Percentiles rank a stretch among this genome's conserved stretches.
Conservation (phyloP, 2,888 invertebrate species). For the Phengaris arion region DNA sequence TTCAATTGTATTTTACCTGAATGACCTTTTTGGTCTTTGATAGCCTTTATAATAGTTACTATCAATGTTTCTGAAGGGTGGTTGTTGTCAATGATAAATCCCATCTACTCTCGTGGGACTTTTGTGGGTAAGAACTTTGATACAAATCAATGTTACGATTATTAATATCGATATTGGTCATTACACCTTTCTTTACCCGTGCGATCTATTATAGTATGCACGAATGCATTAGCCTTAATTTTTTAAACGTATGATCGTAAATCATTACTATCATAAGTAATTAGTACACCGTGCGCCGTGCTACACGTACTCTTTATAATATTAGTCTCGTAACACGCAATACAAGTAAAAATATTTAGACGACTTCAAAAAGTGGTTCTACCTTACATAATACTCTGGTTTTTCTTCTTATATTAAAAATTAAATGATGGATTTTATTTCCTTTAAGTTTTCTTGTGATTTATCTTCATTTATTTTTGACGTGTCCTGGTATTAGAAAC, state of each 20-base stretch:
- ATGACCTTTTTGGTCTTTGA: too few species aligned
- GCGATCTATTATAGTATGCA: background rate
- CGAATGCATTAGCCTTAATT: slow-evolving; percentile 5
- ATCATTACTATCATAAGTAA: background rate
- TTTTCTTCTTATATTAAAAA: background rate
- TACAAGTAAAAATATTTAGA: slow-evolving; percentile 16
- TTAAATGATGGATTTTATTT: background rate
- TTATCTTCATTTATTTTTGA: background rate
- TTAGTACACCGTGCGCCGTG: slow-evolving; percentile 1
- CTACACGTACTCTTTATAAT: slow-evolving; percentile 16
- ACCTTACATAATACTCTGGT: background rate
- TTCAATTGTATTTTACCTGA: too few species aligned
- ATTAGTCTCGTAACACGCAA: slow-evolving; percentile 20
- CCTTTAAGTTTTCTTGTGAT: background rate
- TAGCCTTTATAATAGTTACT: too few species aligned
- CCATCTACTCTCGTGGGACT: too few species aligned
- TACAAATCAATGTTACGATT: background rate
- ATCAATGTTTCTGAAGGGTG: too few species aligned
- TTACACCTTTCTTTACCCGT: background rate
- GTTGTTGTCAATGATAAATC: too few species aligned
- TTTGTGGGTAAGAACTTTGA: too few species aligned
- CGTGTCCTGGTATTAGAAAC: too few species aligned
- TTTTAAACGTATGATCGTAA: background rate
- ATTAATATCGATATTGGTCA: background rate
- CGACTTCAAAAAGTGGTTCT: slow-evolving; percentile 6